A percentile compares a stretch with the other conserved stretches of the same genome.
Evolutionary conservation across 2,888 invertebrate species (phyloP).

Genomic region (Tridacna gigas): DNA sequence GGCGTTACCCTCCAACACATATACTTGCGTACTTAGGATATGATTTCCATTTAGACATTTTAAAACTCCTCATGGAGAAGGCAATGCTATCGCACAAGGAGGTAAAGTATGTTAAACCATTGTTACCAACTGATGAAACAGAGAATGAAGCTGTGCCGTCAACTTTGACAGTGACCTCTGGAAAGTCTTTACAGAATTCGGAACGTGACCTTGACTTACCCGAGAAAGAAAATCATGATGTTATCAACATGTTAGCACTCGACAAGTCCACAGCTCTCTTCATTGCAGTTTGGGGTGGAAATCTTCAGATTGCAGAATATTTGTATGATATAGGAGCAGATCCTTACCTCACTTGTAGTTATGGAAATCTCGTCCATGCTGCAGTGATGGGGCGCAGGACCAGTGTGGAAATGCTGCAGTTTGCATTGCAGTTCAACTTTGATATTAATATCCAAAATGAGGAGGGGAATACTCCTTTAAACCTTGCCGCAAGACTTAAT

Average conservation of each 20-base stretch:
- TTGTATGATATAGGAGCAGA: conserved; percentile 66
- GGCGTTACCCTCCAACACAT: conserved; percentile 66
- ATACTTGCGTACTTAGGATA: conserved; percentile 63
- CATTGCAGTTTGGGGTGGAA: conserved; percentile 68
- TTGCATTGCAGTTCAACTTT: conserved; percentile 62
- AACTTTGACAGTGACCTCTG: neutral
- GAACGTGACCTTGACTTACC: conserved; percentile 44
- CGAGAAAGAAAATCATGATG: conserved; percentile 34
- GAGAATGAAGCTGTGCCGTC: neutral
- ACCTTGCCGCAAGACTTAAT: conserved; percentile 62
- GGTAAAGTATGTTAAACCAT: neutral
- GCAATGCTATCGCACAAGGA: conserved; percentile 20
- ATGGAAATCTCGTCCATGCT: conserved; percentile 70
- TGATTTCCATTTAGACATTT: conserved; percentile 50
- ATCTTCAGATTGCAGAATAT: conserved; percentile 58
- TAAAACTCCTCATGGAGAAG: conserved; percentile 39
- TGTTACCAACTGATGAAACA: conserved; percentile 1
- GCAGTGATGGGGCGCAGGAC: conserved; percentile 64
- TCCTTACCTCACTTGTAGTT: conserved; percentile 54
- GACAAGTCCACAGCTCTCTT: conserved; percentile 67
- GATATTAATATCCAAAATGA: conserved; percentile 66
- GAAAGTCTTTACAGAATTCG: conserved; percentile 15
- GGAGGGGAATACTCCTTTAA: conserved; percentile 70
- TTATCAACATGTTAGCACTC: conserved; percentile 58
- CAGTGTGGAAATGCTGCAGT: conserved; percentile 54